Percentiles rank a stretch among this genome's conserved stretches.
Evolutionary conservation across 2,797 vertebrate species (phyloP).

Genomic region (Bucorvus abyssinicus): DNA sequence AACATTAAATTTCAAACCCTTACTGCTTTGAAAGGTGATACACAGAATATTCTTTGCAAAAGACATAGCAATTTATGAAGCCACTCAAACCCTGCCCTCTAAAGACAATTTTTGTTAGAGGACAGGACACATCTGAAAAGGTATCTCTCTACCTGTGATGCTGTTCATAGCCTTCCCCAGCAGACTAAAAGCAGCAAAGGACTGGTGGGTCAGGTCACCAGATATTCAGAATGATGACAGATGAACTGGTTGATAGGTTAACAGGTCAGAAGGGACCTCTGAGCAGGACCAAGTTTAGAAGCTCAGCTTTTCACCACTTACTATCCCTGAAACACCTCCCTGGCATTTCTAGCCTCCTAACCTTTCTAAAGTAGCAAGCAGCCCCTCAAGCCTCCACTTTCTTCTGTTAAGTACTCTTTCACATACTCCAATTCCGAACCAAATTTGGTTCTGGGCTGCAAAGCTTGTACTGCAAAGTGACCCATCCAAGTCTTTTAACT

Average conservation of each 20-base stretch:
- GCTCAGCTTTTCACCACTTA: neutral
- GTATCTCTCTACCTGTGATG: neutral
- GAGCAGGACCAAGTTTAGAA: neutral
- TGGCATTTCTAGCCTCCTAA: neutral
- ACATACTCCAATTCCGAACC: neutral
- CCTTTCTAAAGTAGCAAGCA: neutral
- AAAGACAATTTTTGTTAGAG: neutral
- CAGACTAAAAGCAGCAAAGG: neutral
- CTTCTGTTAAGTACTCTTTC: neutral
- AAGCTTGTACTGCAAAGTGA: neutral
- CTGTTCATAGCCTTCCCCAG: neutral
- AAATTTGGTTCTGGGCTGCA: neutral
- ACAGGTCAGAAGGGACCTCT: neutral
- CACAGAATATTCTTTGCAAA: neutral
- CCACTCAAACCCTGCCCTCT: conserved; percentile 22
- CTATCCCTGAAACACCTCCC: neutral
- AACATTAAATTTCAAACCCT: neutral
- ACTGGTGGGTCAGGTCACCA: neutral
- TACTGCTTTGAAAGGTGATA: neutral
- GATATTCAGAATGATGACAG: neutral
- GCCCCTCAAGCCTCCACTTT: neutral
- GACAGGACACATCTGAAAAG: neutral
- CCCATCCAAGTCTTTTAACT: neutral
- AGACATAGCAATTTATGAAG: neutral
- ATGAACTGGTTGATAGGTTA: neutral